Percentiles rank a stretch among this genome's conserved stretches.
phyloP scores from a whole-genome alignment of 2,797 vertebrate species.

The Novumbra hubbsi region DNA sequence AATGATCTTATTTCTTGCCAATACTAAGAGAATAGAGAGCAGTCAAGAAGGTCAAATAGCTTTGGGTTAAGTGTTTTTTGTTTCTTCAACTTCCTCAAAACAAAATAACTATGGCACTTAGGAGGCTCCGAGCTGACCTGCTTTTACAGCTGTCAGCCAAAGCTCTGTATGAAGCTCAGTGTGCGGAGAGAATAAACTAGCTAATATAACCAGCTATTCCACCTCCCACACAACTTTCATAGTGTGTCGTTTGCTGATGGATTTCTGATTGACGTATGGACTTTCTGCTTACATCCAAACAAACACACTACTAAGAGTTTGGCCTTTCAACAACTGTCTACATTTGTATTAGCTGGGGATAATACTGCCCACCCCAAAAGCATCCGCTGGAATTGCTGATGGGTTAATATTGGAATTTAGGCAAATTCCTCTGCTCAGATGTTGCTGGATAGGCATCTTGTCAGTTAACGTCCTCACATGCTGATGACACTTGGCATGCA shows the following conservation, averaged over 20 bases:
- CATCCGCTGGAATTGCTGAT: not conserved
- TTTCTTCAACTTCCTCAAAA: conserved; percentile 1
- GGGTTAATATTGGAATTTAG: not conserved
- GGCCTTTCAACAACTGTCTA: not conserved
- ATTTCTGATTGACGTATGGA: not conserved
- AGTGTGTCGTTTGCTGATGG: not conserved
- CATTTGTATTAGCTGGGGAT: not conserved
- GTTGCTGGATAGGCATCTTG: too few relatives aligned
- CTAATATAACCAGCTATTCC: not conserved
- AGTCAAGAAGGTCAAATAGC: conserved; percentile 54
- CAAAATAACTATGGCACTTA: not conserved
- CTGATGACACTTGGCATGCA: too few relatives aligned
- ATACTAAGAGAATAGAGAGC: conserved; percentile 43
- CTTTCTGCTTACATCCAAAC: not conserved
- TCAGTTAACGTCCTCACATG: too few relatives aligned
- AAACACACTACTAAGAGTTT: not conserved
- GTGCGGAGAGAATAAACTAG: not conserved
- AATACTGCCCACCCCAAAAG: not conserved
- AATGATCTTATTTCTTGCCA: conserved; percentile 50
- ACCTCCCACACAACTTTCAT: not conserved
- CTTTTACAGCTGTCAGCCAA: not conserved
- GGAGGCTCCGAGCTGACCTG: not conserved
- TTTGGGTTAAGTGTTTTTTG: conserved; percentile 38
- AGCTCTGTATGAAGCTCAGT: not conserved
- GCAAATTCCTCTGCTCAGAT: too few relatives aligned